These are phyloP conservation scores for Epinephelus fuscoguttatus DNA, from an alignment of 2,113 vertebrate genomes.

Conservation along the genomic window DNA sequence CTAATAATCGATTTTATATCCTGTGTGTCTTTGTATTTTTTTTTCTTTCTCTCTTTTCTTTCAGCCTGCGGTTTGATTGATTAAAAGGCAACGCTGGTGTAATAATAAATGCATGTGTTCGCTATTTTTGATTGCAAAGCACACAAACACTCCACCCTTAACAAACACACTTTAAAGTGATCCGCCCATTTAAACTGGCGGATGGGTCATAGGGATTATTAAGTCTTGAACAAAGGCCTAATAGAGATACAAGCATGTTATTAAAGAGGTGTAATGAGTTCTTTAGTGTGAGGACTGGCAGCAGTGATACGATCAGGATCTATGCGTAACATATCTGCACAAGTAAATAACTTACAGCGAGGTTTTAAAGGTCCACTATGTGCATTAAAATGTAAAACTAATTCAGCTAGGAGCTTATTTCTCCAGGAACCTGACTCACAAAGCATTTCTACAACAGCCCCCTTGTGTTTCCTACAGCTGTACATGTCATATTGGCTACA, in stretches of 20 bases:
- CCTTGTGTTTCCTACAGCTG: neutral
- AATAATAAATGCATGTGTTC: constrained; percentile 41
- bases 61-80: constrained; percentile 64
- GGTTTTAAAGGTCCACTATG: neutral
- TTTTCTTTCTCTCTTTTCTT: constrained; percentile 79
- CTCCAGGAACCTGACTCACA: neutral
- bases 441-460: neutral
- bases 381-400: neutral
- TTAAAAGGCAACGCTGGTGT: constrained; percentile 55
- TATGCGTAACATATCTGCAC: neutral
- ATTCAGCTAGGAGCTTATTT: neutral
- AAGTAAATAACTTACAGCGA: neutral
- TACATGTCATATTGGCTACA: neutral
- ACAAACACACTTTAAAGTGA: constrained; percentile 38
- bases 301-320: neutral
- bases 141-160: constrained; percentile 32
- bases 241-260: constrained; percentile 1
- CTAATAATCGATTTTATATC: constrained; percentile 86
- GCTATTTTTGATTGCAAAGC: constrained; percentile 41
- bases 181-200: constrained; percentile 25
- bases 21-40: constrained; percentile 77
- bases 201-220: constrained; percentile 15
- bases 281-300: neutral
- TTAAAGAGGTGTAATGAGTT: constrained; percentile 7
- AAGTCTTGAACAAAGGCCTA: neutral